A percentile compares a stretch with the other conserved stretches of the same genome.
Evolutionary conservation across 2,888 invertebrate genomes (phyloP).

Genomic region (Pasiphila rectangulata): DNA sequence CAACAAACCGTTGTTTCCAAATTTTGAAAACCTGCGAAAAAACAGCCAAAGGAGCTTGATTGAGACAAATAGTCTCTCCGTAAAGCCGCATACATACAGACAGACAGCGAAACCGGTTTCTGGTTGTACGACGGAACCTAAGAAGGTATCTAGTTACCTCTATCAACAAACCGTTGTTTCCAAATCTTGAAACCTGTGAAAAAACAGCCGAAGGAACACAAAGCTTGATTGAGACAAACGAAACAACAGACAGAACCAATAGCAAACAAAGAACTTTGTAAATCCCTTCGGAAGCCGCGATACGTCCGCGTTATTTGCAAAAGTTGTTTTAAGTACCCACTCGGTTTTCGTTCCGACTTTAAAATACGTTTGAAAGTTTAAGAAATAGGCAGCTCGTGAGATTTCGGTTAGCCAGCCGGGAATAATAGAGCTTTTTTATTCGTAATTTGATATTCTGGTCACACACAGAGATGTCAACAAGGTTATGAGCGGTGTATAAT

Average conservation of each 20-base stretch:
- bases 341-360: background rate
- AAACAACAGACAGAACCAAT: slow-evolving; percentile 1
- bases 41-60: background rate
- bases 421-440: no score
- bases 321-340: background rate
- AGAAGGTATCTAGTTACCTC: no score
- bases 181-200: background rate
- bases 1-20: background rate
- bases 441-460: no score
- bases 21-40: background rate
- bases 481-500: no score
- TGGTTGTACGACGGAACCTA: no score
- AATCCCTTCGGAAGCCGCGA: slow-evolving; percentile 2
- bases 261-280: background rate
- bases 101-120: no score
- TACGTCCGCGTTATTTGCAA: background rate
- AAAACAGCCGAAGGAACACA: background rate
- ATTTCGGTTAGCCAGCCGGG: no score
- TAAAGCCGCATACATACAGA: no score
- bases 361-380: background rate
- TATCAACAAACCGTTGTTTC: no score
- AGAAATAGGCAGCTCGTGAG: no score
- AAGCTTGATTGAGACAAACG: background rate
- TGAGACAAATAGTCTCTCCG: no score
- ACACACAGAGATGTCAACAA: no score